Evolutionary conservation across 2,888 invertebrate species (phyloP).

Genomic region (Microplitis deprimator): DNA sequence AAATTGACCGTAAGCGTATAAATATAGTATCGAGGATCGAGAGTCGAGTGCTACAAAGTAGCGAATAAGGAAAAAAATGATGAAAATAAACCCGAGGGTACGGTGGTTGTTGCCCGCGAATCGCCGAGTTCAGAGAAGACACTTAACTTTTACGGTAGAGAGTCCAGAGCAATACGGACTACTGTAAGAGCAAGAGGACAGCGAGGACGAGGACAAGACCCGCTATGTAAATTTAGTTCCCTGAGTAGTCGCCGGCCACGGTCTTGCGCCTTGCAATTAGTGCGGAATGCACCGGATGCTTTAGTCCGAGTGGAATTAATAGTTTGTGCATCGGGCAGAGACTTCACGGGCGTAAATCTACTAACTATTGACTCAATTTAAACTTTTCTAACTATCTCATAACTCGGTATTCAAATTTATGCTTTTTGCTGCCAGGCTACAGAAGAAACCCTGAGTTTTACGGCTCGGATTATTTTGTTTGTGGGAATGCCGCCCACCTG

Average conservation of each 20-base stretch:
- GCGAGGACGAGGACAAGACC: conserved; percentile 29
- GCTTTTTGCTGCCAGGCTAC: too few relatives aligned
- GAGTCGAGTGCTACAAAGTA: background rate
- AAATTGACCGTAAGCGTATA: background rate
- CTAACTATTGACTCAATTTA: conserved; percentile 25
- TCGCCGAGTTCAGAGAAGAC: background rate
- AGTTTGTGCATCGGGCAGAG: conserved; percentile 4
- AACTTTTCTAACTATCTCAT: background rate
- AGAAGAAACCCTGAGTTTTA: too few relatives aligned
- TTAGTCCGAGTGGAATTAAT: conserved; percentile 31
- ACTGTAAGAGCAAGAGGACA: background rate
- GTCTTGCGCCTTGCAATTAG: conserved; percentile 59
- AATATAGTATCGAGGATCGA: background rate
- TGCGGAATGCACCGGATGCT: conserved; percentile 54
- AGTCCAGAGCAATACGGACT: background rate
- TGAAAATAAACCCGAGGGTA: background rate
- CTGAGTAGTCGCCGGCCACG: conserved; percentile 41
- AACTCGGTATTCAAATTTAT: too few relatives aligned
- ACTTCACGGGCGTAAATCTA: conserved; percentile 19
- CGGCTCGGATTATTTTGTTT: too few relatives aligned
- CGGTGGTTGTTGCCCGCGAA: background rate
- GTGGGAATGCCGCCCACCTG: too few relatives aligned
- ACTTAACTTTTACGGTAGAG: background rate
- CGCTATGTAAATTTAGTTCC: conserved; percentile 52
- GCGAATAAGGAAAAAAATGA: background rate